Evolutionary conservation across 1,140 invertebrate genomes (phyloP), one percentile per base, ranked within the genome.

Genomic region (Papilio machaon): DNA sequence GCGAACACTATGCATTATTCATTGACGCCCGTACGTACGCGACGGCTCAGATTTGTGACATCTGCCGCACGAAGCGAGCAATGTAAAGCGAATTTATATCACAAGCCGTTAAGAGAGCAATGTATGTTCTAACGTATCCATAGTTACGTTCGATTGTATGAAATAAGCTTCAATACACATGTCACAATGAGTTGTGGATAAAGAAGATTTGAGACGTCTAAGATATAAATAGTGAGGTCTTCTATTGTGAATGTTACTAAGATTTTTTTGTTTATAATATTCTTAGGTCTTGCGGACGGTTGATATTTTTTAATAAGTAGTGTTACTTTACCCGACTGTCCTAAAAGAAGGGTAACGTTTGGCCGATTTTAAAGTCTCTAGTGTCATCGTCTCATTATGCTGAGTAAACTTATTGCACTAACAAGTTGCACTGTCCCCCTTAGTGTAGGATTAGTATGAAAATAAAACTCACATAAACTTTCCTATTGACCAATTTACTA

Each of bases 1-100:
- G 67, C 80, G 67, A 73, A 74, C 80, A 81, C 81, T 81, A 88
- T 90, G 84, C 84, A 89, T 91, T 88, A 91, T 91, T 89, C 90
- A 91, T 89, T 88, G 90, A 88, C 82, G 85, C 82, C 82, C 80
- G 81, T 67, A 79, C 81, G 80, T 75, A 82, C 70, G 81, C 79
- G 83, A 82, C 82, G 80, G 80, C 80, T 86, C 84, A 85, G 86
- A 90, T 86, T 85, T 83, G 84, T 82, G 82, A 73, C 88, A 87
- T 84, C 86, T 88, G 87, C 82, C 82, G 78, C 60, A 76, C 79
- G 76, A 73, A 82, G 77, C 78, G 79, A 84, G 84, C 84, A 81
- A 83, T 86, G 88, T 87, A 86, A 82, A 67, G 64, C 82, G 82
- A 83, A 84, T 64, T 64, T 64, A 83, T 82, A 43, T 58, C 74